A percentile compares a stretch with the other conserved stretches of the same genome.
These are phyloP conservation scores for Champsocephalus esox DNA, from an alignment of 2,797 vertebrate species.

Conservation along the genomic window DNA sequence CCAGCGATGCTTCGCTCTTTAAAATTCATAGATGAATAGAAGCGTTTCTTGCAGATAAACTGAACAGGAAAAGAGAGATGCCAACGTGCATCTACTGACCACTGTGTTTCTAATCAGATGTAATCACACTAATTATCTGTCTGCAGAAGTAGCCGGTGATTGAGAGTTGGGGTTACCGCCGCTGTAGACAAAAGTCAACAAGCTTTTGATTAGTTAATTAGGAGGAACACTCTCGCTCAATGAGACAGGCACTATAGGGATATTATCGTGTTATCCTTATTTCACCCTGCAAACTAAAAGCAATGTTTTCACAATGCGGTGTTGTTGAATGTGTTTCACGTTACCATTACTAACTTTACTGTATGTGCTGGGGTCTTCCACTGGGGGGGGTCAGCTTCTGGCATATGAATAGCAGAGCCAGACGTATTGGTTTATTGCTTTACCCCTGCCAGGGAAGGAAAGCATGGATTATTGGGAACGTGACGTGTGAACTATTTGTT, in stretches of 20 bases:
- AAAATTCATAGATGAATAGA: constrained; percentile 1
- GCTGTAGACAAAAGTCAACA: constrained; percentile 15
- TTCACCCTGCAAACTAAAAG: constrained; percentile 20
- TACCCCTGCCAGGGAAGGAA: constrained; percentile 16
- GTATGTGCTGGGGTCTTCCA: constrained; percentile 19
- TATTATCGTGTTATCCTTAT: constrained; percentile 38
- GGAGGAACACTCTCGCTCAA: constrained; percentile 24
- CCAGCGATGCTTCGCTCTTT: constrained; percentile 34
- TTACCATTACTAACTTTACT: constrained; percentile 9
- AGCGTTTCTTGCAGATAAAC: constrained; percentile 6
- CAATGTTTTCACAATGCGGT: constrained; percentile 35
- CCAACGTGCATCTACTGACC: constrained; percentile 37
- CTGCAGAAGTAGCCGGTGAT: constrained; percentile 23
- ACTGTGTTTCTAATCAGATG: constrained; percentile 40
- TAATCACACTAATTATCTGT: constrained; percentile 22
- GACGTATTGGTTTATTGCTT: constrained; percentile 29
- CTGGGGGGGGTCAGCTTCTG: constrained; percentile 3
- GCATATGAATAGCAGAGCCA: constrained; percentile 29
- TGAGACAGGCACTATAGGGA: constrained; percentile 12
- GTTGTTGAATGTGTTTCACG: constrained; percentile 1
- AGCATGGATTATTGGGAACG: constrained; percentile 32
- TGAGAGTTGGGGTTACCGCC: background rate
- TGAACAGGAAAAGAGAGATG: background rate
- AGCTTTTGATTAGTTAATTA: constrained; percentile 47
- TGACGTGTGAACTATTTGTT: background rate